Conservation (phyloP, 2,888 invertebrate species). For the Stenichneumon culpator region DNA sequence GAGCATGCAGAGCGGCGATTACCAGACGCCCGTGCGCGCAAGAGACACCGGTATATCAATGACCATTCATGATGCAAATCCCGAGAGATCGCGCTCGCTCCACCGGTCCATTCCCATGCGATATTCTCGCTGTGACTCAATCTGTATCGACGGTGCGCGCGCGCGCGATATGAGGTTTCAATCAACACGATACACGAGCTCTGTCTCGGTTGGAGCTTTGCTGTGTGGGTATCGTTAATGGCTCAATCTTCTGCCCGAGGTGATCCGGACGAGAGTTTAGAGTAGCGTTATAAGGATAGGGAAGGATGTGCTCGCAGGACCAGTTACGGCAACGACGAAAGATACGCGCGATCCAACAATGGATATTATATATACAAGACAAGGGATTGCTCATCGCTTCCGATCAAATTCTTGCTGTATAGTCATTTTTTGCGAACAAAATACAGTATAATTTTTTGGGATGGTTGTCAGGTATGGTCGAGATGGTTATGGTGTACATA, state of each 20-base stretch:
- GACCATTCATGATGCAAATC: conserved; percentile 64
- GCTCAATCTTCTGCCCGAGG: conserved; percentile 25
- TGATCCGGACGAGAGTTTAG: not conserved
- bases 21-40: conserved; percentile 37
- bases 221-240: conserved; percentile 51
- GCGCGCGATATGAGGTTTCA: conserved; percentile 45
- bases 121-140: conserved; percentile 41
- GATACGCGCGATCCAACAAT: not conserved
- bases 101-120: not conserved
- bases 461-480: too few species aligned
- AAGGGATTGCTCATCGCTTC: conserved; percentile 4
- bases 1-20: conserved; percentile 32
- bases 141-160: conserved; percentile 23
- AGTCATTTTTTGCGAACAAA: not conserved
- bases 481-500: too few species aligned
- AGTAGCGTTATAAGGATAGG: conserved; percentile 5
- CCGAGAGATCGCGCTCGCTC: conserved; percentile 34
- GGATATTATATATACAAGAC: not conserved
- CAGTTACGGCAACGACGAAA: conserved; percentile 17
- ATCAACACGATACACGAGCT: conserved; percentile 33
- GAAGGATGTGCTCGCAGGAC: not conserved
- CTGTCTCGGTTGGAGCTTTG: conserved; percentile 6
- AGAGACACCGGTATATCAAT: conserved; percentile 61
- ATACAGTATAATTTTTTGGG: too few species aligned
- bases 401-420: not conserved